Base-by-base conservation (phyloP, 1,140 invertebrate species). In the Ericerus pela region DNA sequence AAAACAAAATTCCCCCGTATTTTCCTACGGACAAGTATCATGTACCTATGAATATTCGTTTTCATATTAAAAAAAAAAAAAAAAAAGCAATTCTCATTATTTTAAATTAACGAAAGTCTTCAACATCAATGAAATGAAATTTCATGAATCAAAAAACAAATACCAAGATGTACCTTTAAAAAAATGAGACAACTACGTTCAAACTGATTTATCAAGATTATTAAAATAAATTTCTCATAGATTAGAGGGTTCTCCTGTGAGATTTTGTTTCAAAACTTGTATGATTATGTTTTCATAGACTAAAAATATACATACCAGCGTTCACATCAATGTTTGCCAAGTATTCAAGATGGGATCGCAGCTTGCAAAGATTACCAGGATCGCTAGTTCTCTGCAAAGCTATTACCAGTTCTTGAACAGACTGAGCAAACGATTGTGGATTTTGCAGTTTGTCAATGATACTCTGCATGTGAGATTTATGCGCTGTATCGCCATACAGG, bases 401-500 rank as follows among this genome's bases (percentile, higher is more conserved):
- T 58, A 95, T 90, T 20, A 94, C 81, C 57, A 96, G 69, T 68
- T 96, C 92, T 68, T 92, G 88, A 1, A 95, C 84, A 36, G 85
- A 87, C 16, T 59, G 58, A 1, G 84, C 80, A 70, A 94, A 93
- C 1, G 85, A 88, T 61, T 89, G 84, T 0, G 89, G 89, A 14
- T 88, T 94, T 72, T 94, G 90, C 28, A 95, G 70, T 73, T 94
- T 89, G 63, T 89, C 84, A 64, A 98, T 96, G 57, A 98, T 98
- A 63, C 90, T 95, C 70, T 99, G 94, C 94, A 99, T 98, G 66
- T 97, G 92, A 18, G 91, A 94, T 68, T 97, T 97, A 65, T 97
- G 94, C 16, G 79, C 77, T 0, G 84, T 84, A 67, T 99, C 95
- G 1, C 95, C 95, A 68, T 98, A 99, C 1, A 99, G 70, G 29